These are phyloP conservation scores for Podilymbus podiceps DNA, from an alignment of 2,113 vertebrate species.

Conservation along the genomic window DNA sequence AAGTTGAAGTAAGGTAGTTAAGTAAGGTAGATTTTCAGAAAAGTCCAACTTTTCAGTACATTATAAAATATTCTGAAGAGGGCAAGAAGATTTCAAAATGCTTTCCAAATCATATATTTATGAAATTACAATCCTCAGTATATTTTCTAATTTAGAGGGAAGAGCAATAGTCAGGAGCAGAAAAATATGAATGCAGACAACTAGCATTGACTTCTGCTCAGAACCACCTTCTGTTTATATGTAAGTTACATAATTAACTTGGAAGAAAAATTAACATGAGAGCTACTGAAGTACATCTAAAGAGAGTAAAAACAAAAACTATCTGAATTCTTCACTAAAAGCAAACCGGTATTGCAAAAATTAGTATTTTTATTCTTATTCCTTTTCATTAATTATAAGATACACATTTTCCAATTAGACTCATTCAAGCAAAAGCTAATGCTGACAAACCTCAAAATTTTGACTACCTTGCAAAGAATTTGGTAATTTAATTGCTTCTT, in stretches of 20 bases:
- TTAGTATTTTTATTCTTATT: background rate
- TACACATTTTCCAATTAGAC: background rate
- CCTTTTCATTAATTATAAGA: background rate
- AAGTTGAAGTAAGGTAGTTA: background rate
- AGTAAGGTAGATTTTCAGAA: background rate
- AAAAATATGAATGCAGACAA: background rate
- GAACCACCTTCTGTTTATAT: background rate
- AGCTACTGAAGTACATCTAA: background rate
- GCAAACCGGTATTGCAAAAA: background rate
- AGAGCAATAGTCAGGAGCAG: background rate
- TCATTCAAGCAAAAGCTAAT: background rate
- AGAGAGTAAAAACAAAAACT: background rate
- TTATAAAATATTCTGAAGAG: background rate
- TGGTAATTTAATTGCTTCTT: background rate
- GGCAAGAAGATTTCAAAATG: background rate
- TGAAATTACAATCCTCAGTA: background rate
- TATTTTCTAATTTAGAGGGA: background rate
- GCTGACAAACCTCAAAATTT: background rate
- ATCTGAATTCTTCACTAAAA: background rate
- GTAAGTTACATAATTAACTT: background rate
- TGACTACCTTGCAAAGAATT: background rate
- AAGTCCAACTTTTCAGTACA: background rate
- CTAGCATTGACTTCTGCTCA: background rate
- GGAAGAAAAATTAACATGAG: background rate
- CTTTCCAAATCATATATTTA: background rate